Evolutionary conservation across 1,140 invertebrate species (phyloP).

Genomic region (Drosophila lacteicornis): DNA sequence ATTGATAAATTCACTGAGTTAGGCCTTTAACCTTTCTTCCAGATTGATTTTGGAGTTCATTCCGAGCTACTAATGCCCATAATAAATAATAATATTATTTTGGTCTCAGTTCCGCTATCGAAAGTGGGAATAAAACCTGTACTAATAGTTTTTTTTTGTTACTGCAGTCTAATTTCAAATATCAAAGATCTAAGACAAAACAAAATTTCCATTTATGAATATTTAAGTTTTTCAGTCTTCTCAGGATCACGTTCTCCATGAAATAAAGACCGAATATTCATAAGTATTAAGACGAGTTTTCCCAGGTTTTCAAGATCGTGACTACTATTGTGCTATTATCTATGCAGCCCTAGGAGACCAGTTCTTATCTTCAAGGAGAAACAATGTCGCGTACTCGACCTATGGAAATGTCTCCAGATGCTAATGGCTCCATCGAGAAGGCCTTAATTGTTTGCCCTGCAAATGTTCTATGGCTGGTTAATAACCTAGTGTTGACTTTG

Average conservation of each 20-base stretch:
- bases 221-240: neutral
- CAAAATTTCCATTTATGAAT: slow-evolving; percentile 6
- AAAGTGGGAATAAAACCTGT: neutral
- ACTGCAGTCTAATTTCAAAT: neutral
- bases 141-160: neutral
- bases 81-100: neutral
- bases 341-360: neutral
- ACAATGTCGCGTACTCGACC: slow-evolving; percentile 1
- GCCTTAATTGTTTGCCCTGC: slow-evolving; percentile 20
- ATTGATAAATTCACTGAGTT: slow-evolving; percentile 8
- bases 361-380: slow-evolving; percentile 2
- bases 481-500: slow-evolving; percentile 20
- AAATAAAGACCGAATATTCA: slow-evolving; percentile 6
- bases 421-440: neutral
- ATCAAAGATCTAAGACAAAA: no score
- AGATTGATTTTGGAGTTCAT: neutral
- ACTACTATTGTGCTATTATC: neutral
- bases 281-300: slow-evolving; percentile 5
- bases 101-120: neutral
- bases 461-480: slow-evolving; percentile 17
- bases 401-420: slow-evolving; percentile 5
- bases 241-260: neutral
- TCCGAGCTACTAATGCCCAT: neutral
- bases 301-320: slow-evolving; percentile 5
- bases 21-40: neutral